Percentiles rank a stretch among this genome's conserved stretches.
These are phyloP conservation scores for Drosophila incognita DNA, from an alignment of 2,888 invertebrate species.

Conservation along the genomic window DNA sequence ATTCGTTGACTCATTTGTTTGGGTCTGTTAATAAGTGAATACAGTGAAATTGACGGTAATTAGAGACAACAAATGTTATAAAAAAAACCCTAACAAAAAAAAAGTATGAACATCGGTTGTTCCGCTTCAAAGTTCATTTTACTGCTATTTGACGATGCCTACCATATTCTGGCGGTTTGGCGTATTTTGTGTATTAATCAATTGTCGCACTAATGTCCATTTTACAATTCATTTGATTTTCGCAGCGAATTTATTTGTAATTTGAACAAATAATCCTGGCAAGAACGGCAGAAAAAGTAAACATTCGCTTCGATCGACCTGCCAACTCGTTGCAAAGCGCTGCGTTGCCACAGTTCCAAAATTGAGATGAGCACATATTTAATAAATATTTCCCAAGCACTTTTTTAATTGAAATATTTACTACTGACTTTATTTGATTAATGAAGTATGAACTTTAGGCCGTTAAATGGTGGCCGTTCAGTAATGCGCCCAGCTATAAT, in stretches of 20 bases:
- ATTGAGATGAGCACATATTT: constrained; percentile 5
- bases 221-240: constrained; percentile 5
- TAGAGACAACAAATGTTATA: constrained; percentile 24
- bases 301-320: constrained; percentile 21
- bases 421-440: constrained; percentile 42
- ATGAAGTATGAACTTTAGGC: constrained; percentile 77
- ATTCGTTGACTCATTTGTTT: constrained; percentile 16
- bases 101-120: constrained; percentile 34
- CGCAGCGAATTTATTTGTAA: background rate
- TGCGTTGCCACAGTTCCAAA: constrained; percentile 32
- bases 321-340: constrained; percentile 35
- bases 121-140: background rate
- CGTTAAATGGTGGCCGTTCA: constrained; percentile 79
- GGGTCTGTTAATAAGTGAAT: constrained; percentile 29
- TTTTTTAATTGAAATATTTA: background rate
- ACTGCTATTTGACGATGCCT: background rate
- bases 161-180: constrained; percentile 46
- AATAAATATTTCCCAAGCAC: background rate
- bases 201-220: constrained; percentile 10
- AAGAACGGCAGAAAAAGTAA: constrained; percentile 33
- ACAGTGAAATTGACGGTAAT: constrained; percentile 21
- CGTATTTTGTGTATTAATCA: constrained; percentile 9
- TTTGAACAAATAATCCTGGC: constrained; percentile 19
- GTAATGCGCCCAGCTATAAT: constrained; percentile 79
- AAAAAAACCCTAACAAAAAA: background rate